Conservation (phyloP, 2,888 invertebrate genomes). For the Patella pellucida region DNA sequence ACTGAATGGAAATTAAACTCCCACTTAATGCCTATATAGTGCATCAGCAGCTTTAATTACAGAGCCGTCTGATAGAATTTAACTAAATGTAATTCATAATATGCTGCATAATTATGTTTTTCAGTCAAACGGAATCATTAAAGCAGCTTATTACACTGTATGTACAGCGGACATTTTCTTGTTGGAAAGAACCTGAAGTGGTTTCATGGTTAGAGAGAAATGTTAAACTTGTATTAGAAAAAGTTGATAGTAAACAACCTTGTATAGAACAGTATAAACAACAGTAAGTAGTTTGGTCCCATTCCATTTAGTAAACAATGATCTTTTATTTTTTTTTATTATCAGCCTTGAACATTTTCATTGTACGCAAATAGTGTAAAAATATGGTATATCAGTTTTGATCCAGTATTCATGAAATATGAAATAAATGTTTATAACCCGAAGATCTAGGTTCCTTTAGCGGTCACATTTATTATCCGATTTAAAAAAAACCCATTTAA, state of each 20-base stretch:
- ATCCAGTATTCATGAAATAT: no score
- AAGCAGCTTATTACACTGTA: slow-evolving; percentile 82
- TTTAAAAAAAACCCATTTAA: no score
- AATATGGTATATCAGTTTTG: no score
- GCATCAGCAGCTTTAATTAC: not conserved
- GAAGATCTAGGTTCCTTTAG: no score
- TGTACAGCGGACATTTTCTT: slow-evolving; percentile 80
- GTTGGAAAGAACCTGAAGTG: slow-evolving; percentile 85
- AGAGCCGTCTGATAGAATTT: not conserved
- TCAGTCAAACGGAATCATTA: slow-evolving; percentile 76
- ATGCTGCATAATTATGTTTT: slow-evolving; percentile 45
- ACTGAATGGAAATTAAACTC: no score
- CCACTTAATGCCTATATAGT: no score
- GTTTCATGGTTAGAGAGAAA: slow-evolving; percentile 84
- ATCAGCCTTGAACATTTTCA: no score
- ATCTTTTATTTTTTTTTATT: no score
- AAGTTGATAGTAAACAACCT: slow-evolving; percentile 78
- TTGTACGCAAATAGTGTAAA: no score
- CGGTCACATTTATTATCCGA: no score
- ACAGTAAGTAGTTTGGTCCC: slow-evolving; percentile 69
- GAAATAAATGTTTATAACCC: no score
- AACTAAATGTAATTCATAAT: not conserved
- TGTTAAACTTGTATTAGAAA: slow-evolving; percentile 78
- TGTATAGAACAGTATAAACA: slow-evolving; percentile 76
- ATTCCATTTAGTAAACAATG: no score